Conservation (phyloP, 1,140 invertebrate genomes). For the Adoxophyes honmai region DNA sequence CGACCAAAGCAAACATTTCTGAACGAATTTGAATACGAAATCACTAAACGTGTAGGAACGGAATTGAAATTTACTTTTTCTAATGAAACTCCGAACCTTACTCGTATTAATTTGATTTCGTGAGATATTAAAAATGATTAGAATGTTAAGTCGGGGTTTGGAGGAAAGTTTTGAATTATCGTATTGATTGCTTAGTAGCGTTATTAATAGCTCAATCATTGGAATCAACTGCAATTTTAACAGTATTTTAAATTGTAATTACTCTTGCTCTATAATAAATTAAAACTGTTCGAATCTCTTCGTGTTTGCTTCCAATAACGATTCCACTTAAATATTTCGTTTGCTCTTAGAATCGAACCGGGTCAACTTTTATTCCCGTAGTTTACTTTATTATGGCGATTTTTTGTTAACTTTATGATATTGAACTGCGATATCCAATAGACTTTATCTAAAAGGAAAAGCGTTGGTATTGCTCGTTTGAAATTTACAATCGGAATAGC, state of each 20-base stretch:
- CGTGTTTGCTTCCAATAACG: no score
- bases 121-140: slow-evolving; percentile 1
- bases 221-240: neutral
- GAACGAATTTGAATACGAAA: slow-evolving; percentile 13
- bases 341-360: no score
- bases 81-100: neutral
- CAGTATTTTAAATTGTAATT: neutral
- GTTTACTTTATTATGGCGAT: no score
- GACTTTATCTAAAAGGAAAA: no score
- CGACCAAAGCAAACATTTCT: slow-evolving; percentile 18
- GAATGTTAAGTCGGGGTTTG: neutral
- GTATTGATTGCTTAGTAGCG: neutral
- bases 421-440: no score
- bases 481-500: no score
- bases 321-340: no score
- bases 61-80: neutral
- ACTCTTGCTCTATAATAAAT: no score
- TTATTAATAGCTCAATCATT: slow-evolving; percentile 10
- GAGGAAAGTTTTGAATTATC: slow-evolving; percentile 11
- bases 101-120: neutral
- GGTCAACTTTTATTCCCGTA: no score
- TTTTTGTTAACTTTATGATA: no score
- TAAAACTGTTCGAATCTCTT: no score
- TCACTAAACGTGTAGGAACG: neutral
- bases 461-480: no score